Conservation (phyloP, 2,888 invertebrate species). For the Protodeltote pygarga region DNA sequence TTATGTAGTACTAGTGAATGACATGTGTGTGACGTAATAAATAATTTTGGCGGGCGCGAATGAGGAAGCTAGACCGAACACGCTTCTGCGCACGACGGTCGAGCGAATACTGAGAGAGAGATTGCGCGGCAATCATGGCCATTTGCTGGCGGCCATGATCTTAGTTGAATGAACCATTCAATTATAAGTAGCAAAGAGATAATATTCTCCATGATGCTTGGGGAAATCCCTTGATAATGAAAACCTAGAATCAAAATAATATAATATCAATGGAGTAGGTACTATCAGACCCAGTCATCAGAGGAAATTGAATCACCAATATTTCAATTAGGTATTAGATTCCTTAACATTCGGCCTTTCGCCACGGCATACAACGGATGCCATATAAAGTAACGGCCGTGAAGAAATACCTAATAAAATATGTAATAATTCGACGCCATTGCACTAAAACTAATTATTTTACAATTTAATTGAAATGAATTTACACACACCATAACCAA, state of each 20-base stretch:
- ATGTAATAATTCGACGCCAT: no score
- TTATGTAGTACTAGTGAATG: constrained; percentile 8
- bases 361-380: no score
- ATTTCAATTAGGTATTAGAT: no score
- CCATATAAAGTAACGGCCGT: no score
- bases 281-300: no score
- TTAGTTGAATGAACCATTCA: constrained; percentile 27
- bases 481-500: no score
- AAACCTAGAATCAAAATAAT: not conserved
- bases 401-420: no score
- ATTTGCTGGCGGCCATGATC: not conserved
- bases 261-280: no score
- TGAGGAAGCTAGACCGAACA: constrained; percentile 15
- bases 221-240: constrained; percentile 1
- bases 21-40: constrained; percentile 34
- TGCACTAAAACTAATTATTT: no score
- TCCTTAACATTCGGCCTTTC: no score
- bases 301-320: no score
- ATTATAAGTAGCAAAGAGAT: constrained; percentile 1
- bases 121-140: constrained; percentile 15
- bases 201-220: not conserved
- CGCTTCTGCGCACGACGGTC: constrained; percentile 7
- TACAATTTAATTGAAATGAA: no score
- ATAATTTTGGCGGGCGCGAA: constrained; percentile 38
- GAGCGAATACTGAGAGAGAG: constrained; percentile 19